Base-by-base conservation (phyloP, 2,797 vertebrate genomes). In the Tapirus indicus region DNA sequence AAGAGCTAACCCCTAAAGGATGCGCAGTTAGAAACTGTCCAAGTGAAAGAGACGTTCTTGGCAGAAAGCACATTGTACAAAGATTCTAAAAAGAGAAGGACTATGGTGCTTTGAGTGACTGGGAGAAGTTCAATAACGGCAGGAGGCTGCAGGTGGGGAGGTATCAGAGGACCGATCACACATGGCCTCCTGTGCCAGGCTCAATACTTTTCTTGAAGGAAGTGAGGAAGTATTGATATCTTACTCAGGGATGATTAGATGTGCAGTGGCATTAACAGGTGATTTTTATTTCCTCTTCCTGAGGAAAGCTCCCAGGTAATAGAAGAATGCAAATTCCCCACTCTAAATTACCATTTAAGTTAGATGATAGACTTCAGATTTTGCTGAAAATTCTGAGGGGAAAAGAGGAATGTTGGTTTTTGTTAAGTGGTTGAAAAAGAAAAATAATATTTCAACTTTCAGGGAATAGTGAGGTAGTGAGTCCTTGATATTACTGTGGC, bases 341-440 rank as follows among this genome's bases (percentile, higher is more conserved):
- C 23, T 92, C 5, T 71, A 79, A 27, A 5, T 62, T 62, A 82
- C 38, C 16, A 29, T 90, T 94, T 89, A 77, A 88, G 44, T 83
- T 79, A 74, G 29, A 44, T 95, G 58, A 44, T 27, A 35, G 29
- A 69, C 29, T 80, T 85, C 35, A 94, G 23, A 78, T 84, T 94
- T 60, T 92, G 52, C 44, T 64, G 35, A 71, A 80, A 90, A 62
- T 29, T 41, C 47, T 83, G 54, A 47, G 66, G 20, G 47, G 38
- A 79, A 88, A 94, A 95, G 69, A 72, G 10, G 10, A 29, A 49
- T 87, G 18, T 44, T 84, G 18, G n/a, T 90, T 94, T 94, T 97
- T 82, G 64, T 56, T 64, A 71, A 90, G 25, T n/a, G 64, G 25
- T 8, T 85, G 12, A 85, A 94, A 20, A 41, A 87, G 64, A 96